Percentiles rank a stretch among this genome's conserved stretches.
These are phyloP conservation scores for Plagodis dolabraria DNA, from an alignment of 2,888 invertebrate genomes.

Conservation along the genomic window DNA sequence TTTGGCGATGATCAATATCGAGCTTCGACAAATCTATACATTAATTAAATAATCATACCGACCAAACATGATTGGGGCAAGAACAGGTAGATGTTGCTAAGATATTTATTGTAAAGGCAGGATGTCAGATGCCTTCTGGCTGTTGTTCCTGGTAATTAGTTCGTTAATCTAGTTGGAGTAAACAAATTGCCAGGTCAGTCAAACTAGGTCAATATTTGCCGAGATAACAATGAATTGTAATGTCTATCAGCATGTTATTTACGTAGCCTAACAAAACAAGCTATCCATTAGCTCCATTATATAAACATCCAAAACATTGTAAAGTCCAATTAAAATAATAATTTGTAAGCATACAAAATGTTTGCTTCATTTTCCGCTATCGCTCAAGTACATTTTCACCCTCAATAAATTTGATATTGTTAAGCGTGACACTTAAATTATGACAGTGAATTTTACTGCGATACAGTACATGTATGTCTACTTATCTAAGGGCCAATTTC, in stretches of 20 bases:
- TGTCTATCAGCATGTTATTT: neutral
- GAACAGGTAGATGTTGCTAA: no score
- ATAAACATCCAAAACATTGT: constrained; percentile 6
- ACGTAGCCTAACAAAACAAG: neutral
- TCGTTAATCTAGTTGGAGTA: no score
- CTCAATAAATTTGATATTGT: neutral
- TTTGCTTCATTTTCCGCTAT: neutral
- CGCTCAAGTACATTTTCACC: neutral
- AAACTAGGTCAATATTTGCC: neutral
- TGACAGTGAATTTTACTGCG: neutral
- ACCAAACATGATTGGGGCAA: no score
- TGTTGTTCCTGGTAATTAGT: no score
- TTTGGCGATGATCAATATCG: no score
- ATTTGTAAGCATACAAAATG: constrained; percentile 9
- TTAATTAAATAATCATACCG: no score
- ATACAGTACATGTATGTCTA: neutral
- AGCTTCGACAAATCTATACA: no score
- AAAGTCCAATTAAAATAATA: constrained; percentile 11
- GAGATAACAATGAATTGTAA: neutral
- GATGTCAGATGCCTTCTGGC: no score
- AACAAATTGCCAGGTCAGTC: no score
- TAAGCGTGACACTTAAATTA: neutral
- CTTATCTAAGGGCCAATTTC: no score
- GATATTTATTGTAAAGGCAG: no score
- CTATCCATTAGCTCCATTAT: neutral